Conservation (phyloP, 2,113 vertebrate species). For the Alces alces region DNA sequence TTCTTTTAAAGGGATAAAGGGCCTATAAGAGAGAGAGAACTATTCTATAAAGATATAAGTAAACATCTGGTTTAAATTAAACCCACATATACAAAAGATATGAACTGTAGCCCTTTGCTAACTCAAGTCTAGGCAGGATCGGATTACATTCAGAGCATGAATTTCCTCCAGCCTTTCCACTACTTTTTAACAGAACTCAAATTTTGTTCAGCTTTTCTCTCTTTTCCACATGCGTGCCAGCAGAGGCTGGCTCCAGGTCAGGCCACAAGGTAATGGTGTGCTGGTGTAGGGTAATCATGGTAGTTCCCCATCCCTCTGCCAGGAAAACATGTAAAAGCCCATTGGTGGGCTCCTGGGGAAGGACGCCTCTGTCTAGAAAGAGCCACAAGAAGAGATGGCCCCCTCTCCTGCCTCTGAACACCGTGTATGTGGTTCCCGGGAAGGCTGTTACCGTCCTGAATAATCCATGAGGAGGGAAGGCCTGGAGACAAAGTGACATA, state of each 20-base stretch:
- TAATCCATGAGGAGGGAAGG: not conserved
- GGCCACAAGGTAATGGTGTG: not conserved
- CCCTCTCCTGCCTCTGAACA: not conserved
- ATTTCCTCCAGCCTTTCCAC: not conserved
- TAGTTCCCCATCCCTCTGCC: not conserved
- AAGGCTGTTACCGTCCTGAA: not conserved
- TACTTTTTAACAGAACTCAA: constrained; percentile 22
- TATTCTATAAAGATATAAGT: constrained; percentile 35
- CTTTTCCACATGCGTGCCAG: not conserved
- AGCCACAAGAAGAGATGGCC: not conserved
- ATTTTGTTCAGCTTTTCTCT: not conserved
- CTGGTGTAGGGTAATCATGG: not conserved
- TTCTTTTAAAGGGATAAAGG: constrained; percentile 27
- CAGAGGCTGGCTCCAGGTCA: not conserved
- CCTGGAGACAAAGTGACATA: not conserved
- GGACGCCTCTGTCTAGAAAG: not conserved
- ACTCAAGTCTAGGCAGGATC: not conserved
- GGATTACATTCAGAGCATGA: constrained; percentile 7
- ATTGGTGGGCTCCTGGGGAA: not conserved
- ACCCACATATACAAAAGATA: constrained; percentile 26
- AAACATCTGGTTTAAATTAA: constrained; percentile 62
- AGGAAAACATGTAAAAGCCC: not conserved
- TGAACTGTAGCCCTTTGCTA: not conserved
- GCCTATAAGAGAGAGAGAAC: not conserved
- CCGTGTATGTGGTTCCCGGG: not conserved